Percentiles rank a stretch among this genome's conserved stretches.
Conservation (phyloP, 2,888 invertebrate species). For the Apamea crenata region DNA sequence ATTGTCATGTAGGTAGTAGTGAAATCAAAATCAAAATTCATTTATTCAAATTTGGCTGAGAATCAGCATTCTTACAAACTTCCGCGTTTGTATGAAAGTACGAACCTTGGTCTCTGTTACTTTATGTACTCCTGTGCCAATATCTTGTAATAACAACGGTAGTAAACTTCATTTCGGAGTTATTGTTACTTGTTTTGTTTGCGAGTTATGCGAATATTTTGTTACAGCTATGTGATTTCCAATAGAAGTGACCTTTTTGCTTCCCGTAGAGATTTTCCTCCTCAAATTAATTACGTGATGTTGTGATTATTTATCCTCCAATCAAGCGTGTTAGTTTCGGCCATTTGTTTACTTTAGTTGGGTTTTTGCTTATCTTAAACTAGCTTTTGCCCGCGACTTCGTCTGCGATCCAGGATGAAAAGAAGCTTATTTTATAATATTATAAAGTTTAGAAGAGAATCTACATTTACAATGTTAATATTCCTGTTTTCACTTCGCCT, state of each 20-base stretch:
- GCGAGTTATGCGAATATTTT: conserved; percentile 42
- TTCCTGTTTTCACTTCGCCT: neutral
- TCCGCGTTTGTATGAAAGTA: neutral
- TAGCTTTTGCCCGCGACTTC: neutral
- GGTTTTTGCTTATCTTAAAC: neutral
- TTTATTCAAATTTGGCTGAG: neutral
- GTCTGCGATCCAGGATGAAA: neutral
- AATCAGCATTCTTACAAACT: too few relatives aligned
- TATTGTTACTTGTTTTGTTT: conserved; percentile 49
- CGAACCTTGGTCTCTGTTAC: conserved; percentile 7
- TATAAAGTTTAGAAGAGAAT: neutral
- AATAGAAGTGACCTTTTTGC: conserved; percentile 25
- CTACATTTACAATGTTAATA: neutral
- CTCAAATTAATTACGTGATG: conserved; percentile 28
- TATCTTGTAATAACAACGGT: conserved; percentile 33
- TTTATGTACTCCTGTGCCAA: conserved; percentile 16
- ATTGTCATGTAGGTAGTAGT: neutral
- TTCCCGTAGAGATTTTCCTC: neutral
- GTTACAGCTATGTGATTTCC: conserved; percentile 30
- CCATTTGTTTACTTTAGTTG: conserved; percentile 6
- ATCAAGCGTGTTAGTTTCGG: conserved; percentile 15
- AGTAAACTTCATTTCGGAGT: conserved; percentile 41
- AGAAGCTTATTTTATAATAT: neutral
- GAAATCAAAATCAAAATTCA: neutral
- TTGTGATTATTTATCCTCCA: conserved; percentile 37